Conservation (phyloP, 2,113 vertebrate species). For the Tyrannus savana region DNA sequence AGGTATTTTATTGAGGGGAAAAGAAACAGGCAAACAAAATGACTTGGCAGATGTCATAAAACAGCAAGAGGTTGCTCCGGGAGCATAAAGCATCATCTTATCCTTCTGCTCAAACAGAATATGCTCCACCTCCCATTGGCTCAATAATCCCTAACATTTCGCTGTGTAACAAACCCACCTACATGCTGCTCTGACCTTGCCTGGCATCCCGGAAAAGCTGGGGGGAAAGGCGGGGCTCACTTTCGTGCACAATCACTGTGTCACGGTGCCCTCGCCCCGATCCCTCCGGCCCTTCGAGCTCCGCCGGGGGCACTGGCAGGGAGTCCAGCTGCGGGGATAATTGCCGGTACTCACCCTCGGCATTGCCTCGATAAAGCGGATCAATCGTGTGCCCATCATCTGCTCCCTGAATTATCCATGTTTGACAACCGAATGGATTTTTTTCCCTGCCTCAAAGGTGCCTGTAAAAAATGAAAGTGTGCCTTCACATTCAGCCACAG, state of each 20-base stretch:
- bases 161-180: background rate
- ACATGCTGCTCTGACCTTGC: background rate
- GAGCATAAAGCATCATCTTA: background rate
- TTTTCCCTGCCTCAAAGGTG: background rate
- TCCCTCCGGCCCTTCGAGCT: background rate
- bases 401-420: background rate
- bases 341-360: background rate
- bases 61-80: background rate
- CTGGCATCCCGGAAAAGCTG: background rate
- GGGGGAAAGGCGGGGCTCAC: background rate
- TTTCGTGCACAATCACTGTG: background rate
- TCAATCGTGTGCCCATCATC: background rate
- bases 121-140: background rate
- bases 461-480: background rate
- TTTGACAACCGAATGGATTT: background rate
- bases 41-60: background rate
- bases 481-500: background rate
- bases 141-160: background rate
- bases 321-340: background rate
- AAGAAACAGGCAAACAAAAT: background rate
- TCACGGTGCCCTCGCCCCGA: background rate
- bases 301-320: background rate
- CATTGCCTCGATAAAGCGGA: background rate
- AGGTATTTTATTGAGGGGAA: background rate
- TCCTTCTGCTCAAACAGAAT: background rate